Evolutionary conservation across 2,888 invertebrate genomes (phyloP).

Genomic region (Noctua janthe): DNA sequence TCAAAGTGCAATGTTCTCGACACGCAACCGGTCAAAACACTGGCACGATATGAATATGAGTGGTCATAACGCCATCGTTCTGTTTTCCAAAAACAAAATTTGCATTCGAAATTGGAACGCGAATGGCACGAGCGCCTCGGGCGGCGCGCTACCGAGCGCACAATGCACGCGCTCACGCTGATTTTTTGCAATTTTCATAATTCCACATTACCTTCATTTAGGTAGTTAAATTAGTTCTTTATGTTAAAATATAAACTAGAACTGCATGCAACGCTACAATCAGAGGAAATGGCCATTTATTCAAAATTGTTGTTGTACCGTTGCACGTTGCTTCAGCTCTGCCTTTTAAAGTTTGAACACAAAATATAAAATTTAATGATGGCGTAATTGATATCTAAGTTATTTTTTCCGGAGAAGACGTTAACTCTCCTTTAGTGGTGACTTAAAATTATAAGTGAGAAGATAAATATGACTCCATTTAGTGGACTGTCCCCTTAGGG

Average conservation of each 20-base stretch:
- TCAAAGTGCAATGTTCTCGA: constrained; percentile 77
- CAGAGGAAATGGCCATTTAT: constrained; percentile 75
- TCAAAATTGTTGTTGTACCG: constrained; percentile 52
- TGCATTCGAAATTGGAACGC: constrained; percentile 88
- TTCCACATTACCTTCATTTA: constrained; percentile 75
- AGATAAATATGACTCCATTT: constrained; percentile 33
- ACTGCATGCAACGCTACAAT: constrained; percentile 66
- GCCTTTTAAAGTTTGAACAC: constrained; percentile 40
- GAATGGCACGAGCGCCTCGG: constrained; percentile 87
- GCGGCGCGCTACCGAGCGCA: constrained; percentile 85
- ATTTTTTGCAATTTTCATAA: constrained; percentile 76
- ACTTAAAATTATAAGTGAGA: constrained; percentile 17
- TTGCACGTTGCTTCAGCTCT: constrained; percentile 44
- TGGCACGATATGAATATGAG: constrained; percentile 74
- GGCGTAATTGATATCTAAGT: constrained; percentile 45
- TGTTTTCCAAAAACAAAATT: constrained; percentile 83
- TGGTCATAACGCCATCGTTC: constrained; percentile 71
- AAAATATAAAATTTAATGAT: constrained; percentile 49
- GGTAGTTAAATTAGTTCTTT: constrained; percentile 66
- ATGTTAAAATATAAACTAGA: constrained; percentile 65
- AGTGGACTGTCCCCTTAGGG: constrained; percentile 47
- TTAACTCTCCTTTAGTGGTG: constrained; percentile 15
- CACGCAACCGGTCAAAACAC: constrained; percentile 83
- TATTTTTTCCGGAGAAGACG: constrained; percentile 26
- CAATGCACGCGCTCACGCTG: constrained; percentile 73